These are phyloP conservation scores for Solea senegalensis DNA, from an alignment of 2,113 vertebrate species.

Conservation along the genomic window DNA sequence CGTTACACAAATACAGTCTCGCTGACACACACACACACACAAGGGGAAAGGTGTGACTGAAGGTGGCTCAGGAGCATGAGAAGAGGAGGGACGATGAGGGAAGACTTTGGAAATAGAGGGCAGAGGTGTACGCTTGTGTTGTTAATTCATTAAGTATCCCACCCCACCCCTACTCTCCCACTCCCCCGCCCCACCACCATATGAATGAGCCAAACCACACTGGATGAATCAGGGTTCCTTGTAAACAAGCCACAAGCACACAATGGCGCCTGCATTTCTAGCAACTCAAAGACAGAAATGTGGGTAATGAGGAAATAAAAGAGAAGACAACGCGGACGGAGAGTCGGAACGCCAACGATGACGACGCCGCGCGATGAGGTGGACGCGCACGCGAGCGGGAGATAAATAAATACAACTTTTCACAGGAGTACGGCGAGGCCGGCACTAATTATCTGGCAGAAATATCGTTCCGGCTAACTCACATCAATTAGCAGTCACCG, in stretches of 20 bases:
- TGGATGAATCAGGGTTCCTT: constrained; percentile 76
- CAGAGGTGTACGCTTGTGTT: constrained; percentile 47
- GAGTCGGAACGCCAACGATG: constrained; percentile 20
- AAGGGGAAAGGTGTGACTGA: constrained; percentile 68
- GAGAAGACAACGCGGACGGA: constrained; percentile 22
- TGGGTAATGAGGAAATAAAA: constrained; percentile 43
- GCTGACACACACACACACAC: constrained; percentile 62
- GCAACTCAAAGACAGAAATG: constrained; percentile 42
- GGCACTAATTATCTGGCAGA: too few species aligned
- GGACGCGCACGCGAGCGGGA: constrained; percentile 15
- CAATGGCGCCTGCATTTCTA: constrained; percentile 74
- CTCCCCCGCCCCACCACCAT: background rate
- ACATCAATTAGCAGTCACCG: background rate
- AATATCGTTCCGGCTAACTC: background rate
- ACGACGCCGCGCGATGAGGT: constrained; percentile 20
- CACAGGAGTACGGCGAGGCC: background rate
- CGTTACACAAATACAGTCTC: constrained; percentile 67
- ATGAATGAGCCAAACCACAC: constrained; percentile 71
- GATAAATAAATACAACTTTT: constrained; percentile 14
- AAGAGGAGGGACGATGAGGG: constrained; percentile 54
- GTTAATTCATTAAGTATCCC: constrained; percentile 77
- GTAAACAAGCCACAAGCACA: constrained; percentile 78
- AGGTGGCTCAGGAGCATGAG: constrained; percentile 53
- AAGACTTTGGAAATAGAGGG: constrained; percentile 57
- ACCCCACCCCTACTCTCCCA: background rate